These are phyloP conservation scores for Cyprinodon diabolis DNA, from an alignment of 2,797 vertebrate species.

Conservation along the genomic window DNA sequence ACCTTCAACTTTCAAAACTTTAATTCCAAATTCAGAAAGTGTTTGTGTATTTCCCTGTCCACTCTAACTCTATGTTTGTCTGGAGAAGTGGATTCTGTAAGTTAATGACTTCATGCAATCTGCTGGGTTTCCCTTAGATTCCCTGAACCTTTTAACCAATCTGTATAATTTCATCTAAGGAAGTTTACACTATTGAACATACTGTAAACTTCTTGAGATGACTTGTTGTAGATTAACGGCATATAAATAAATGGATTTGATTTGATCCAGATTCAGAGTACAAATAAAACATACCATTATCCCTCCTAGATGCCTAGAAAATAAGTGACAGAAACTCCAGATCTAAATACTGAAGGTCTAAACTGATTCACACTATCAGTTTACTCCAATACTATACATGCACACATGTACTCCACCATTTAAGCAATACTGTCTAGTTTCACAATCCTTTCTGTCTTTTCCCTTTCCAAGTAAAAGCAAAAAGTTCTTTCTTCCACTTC, in stretches of 20 bases:
- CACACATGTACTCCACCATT: constrained; percentile 27
- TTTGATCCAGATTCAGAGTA: background rate
- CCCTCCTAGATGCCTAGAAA: background rate
- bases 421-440: constrained; percentile 19
- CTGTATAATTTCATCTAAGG: too few relatives aligned
- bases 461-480: constrained; percentile 4
- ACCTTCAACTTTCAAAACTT: background rate
- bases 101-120: too few relatives aligned
- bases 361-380: constrained; percentile 23
- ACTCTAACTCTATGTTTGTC: too few relatives aligned
- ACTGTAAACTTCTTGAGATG: too few relatives aligned
- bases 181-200: too few relatives aligned
- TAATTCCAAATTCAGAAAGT: background rate
- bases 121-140: too few relatives aligned
- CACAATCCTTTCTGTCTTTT: background rate
- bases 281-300: background rate
- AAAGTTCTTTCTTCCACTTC: background rate
- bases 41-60: background rate
- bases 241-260: too few relatives aligned
- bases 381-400: constrained; percentile 22
- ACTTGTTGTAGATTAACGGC: too few relatives aligned
- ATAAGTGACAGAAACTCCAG: background rate
- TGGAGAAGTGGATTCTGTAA: too few relatives aligned
- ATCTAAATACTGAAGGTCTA: constrained; percentile 2
- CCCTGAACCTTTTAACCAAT: too few relatives aligned